These are phyloP conservation scores for Drosophila tanythrix DNA, from an alignment of 2,888 invertebrate species.

Conservation along the genomic window DNA sequence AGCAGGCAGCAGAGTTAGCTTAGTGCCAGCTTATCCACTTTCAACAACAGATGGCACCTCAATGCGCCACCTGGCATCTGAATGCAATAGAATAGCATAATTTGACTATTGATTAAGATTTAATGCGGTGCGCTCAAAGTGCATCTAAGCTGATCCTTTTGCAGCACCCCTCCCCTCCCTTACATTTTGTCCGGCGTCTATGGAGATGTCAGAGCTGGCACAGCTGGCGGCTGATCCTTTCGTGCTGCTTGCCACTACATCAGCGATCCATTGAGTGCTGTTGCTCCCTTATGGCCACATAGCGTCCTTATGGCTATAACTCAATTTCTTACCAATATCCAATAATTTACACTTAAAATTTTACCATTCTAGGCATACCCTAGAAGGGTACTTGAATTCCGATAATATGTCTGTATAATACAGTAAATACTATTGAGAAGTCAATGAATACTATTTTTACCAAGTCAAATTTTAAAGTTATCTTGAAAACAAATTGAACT, in stretches of 20 bases:
- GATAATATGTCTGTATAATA: not conserved
- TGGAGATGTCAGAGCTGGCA: conserved; percentile 7
- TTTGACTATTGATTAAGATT: conserved; percentile 56
- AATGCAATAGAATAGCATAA: conserved; percentile 16
- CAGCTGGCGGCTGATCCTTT: conserved; percentile 32
- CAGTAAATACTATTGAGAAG: not conserved
- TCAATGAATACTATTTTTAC: not conserved
- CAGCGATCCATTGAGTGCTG: conserved; percentile 52
- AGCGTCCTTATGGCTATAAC: conserved; percentile 31
- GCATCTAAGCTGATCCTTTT: conserved; percentile 55
- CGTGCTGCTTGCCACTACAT: conserved; percentile 60
- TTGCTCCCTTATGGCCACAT: conserved; percentile 30
- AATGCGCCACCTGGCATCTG: conserved; percentile 25
- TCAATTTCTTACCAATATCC: conserved; percentile 35
- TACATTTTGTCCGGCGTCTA: too few relatives aligned
- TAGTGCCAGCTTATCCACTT: conserved; percentile 71
- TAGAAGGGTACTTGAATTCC: not conserved
- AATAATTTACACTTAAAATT: conserved; percentile 54
- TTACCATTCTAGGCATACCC: conserved; percentile 22
- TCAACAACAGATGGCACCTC: conserved; percentile 46
- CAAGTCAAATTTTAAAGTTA: not conserved
- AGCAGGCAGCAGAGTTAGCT: conserved; percentile 55
- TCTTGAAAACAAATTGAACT: not conserved
- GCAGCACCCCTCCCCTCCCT: not conserved
- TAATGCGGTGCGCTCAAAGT: conserved; percentile 47